Conservation (phyloP, 2,888 invertebrate genomes). For the Pheosia tremula region DNA sequence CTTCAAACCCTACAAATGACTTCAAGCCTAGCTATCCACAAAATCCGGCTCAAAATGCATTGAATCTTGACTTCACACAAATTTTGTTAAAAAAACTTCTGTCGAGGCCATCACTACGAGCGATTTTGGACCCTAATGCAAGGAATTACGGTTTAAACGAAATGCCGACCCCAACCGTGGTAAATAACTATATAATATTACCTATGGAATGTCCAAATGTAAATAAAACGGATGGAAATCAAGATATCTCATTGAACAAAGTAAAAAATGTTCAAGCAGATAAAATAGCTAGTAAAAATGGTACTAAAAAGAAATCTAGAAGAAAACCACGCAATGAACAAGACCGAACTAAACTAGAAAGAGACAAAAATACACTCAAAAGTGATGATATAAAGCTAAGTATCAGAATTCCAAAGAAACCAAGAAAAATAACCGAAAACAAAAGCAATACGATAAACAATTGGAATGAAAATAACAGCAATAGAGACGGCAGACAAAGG, state of each 20-base stretch:
- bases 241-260: background rate
- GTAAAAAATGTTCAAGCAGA: background rate
- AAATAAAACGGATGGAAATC: slow-evolving; percentile 17
- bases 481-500: slow-evolving; percentile 1
- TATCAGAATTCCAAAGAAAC: background rate
- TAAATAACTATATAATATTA: slow-evolving; percentile 55
- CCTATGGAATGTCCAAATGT: slow-evolving; percentile 43
- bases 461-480: slow-evolving; percentile 10
- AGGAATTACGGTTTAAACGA: slow-evolving; percentile 45
- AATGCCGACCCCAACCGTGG: slow-evolving; percentile 32
- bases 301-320: slow-evolving; percentile 2
- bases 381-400: background rate
- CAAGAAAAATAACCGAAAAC: slow-evolving; percentile 10
- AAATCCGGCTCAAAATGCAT: slow-evolving; percentile 37
- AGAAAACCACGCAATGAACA: slow-evolving; percentile 2
- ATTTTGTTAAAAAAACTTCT: slow-evolving; percentile 48
- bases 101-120: slow-evolving; percentile 42
- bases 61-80: slow-evolving; percentile 42
- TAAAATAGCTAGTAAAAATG: background rate
- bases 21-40: slow-evolving; percentile 41
- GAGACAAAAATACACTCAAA: background rate
- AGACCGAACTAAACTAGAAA: slow-evolving; percentile 12
- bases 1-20: slow-evolving; percentile 32
- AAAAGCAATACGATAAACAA: slow-evolving; percentile 10
- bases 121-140: slow-evolving; percentile 41